Conservation (phyloP, 2,113 vertebrate species). For the Hucho hucho region DNA sequence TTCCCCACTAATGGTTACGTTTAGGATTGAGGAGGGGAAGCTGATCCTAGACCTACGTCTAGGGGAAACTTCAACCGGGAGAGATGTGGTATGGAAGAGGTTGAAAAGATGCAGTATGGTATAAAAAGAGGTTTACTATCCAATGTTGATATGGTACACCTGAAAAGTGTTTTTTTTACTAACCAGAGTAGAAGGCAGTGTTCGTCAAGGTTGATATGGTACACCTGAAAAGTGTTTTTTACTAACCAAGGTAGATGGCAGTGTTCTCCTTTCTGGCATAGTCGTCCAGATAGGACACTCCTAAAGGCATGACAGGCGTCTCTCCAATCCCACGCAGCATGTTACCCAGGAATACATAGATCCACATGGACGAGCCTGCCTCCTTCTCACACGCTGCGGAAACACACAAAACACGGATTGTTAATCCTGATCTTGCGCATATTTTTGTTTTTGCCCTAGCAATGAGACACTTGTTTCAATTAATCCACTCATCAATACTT, state of each 20-base stretch:
- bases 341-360: slow-evolving; percentile 90
- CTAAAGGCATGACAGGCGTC: slow-evolving; percentile 90
- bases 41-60: no score
- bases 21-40: no score
- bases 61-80: no score
- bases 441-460: no score
- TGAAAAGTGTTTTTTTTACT: slow-evolving; percentile 23
- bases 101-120: no score
- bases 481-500: no score
- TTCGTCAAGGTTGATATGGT: slow-evolving; percentile 53
- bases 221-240: neutral
- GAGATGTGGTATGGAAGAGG: no score
- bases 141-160: neutral
- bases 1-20: no score
- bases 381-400: slow-evolving; percentile 82
- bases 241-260: slow-evolving; percentile 89
- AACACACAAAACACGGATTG: neutral
- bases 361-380: slow-evolving; percentile 83
- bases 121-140: no score
- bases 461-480: no score
- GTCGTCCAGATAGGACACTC: slow-evolving; percentile 92
- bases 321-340: slow-evolving; percentile 93
- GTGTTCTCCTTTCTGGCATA: slow-evolving; percentile 85
- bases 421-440: neutral
- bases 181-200: slow-evolving; percentile 90